phyloP scores from a whole-genome alignment of 1,140 invertebrate species.

The Ips nitidus region DNA sequence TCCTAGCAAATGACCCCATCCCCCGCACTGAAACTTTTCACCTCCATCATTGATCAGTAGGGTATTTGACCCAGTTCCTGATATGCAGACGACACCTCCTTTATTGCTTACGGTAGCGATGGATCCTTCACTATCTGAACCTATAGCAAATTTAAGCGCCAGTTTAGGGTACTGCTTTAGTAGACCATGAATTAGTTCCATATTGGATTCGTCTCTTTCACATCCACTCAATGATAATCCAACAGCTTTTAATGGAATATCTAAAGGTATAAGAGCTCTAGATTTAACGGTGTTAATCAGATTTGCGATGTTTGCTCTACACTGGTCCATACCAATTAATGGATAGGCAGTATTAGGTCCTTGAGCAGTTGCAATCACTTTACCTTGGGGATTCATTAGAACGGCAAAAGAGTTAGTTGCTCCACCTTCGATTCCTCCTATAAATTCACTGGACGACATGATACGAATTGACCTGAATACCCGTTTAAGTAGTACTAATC shows the following conservation, averaged over 20 bases:
- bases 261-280: conserved; percentile 62
- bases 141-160: conserved; percentile 66
- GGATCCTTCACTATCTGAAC: conserved; percentile 84
- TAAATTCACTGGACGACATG: conserved; percentile 7
- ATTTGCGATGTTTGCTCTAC: conserved; percentile 67
- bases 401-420: conserved; percentile 79
- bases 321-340: conserved; percentile 79
- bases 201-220: conserved; percentile 79
- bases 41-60: conserved; percentile 84
- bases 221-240: conserved; percentile 87
- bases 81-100: conserved; percentile 90
- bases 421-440: conserved; percentile 57
- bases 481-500: no score
- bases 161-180: conserved; percentile 63
- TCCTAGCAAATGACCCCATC: conserved; percentile 93
- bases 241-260: conserved; percentile 66
- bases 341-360: conserved; percentile 83
- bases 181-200: conserved; percentile 65
- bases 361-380: conserved; percentile 62
- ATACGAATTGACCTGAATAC: no score
- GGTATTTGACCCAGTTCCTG: conserved; percentile 92
- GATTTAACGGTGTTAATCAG: conserved; percentile 74
- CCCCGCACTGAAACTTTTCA: conserved; percentile 79
- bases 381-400: conserved; percentile 71
- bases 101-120: conserved; percentile 72